These are phyloP conservation scores for Agrochola circellaris DNA, from an alignment of 2,888 invertebrate species.

Conservation along the genomic window DNA sequence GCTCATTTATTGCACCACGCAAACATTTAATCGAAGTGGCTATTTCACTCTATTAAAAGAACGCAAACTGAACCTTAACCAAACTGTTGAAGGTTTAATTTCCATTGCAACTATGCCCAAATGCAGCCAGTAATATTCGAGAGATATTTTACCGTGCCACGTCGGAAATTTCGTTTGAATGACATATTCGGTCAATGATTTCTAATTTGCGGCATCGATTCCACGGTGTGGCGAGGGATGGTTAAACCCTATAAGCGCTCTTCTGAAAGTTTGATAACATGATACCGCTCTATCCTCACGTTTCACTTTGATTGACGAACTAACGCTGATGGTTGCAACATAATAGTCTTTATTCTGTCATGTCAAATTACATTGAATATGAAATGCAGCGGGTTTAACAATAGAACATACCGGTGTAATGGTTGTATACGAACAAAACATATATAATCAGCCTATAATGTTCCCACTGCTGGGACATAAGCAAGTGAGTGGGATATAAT, in stretches of 20 bases:
- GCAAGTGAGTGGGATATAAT: neutral
- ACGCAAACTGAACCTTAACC: constrained; percentile 22
- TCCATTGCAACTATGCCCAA: constrained; percentile 3
- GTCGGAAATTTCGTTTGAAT: constrained; percentile 17
- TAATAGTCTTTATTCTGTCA: neutral
- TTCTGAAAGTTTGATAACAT: neutral
- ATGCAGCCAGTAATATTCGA: constrained; percentile 18
- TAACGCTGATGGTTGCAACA: neutral
- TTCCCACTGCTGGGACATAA: too few relatives aligned
- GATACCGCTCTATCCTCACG: neutral
- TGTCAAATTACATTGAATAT: neutral
- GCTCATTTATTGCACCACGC: neutral
- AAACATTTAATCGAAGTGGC: neutral
- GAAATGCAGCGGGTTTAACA: neutral
- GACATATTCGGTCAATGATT: constrained; percentile 26
- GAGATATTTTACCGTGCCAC: neutral
- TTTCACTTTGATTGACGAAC: neutral
- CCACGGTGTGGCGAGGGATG: neutral
- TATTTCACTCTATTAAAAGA: neutral
- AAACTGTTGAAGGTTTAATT: neutral
- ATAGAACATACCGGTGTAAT: neutral
- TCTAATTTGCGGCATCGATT: constrained; percentile 29
- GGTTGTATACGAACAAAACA: neutral
- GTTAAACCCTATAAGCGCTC: neutral
- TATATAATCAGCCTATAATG: too few relatives aligned